phyloP scores from a whole-genome alignment of 2,113 vertebrate species.

The Corythoichthys intestinalis region DNA sequence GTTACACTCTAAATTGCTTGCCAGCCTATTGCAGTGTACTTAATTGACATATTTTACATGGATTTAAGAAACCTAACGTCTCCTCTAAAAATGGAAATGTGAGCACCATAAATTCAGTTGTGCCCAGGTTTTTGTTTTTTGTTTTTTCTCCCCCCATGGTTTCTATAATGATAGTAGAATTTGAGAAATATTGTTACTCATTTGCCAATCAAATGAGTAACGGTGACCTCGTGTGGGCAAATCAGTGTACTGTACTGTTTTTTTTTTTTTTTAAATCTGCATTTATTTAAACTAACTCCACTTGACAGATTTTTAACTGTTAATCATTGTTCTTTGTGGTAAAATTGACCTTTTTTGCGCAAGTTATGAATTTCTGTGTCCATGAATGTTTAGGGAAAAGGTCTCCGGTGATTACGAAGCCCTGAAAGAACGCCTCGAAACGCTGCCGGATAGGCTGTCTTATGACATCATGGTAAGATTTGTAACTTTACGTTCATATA shows the following conservation, averaged over 20 bases:
- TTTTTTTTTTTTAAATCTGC: not conserved
- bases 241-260: not conserved
- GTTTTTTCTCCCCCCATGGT: not conserved
- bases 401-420: conserved; percentile 86
- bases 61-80: too few species aligned
- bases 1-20: too few species aligned
- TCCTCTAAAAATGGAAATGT: too few species aligned
- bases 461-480: conserved; percentile 90
- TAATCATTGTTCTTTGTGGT: too few species aligned
- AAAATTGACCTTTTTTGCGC: not conserved
- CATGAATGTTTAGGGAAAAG: conserved; percentile 79
- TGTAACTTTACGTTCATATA: conserved; percentile 5
- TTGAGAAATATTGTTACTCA: not conserved
- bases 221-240: not conserved
- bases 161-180: not conserved
- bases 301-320: too few species aligned
- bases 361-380: not conserved
- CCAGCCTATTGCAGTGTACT: too few species aligned
- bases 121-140: not conserved
- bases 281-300: too few species aligned
- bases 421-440: conserved; percentile 83
- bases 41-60: too few species aligned
- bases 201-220: not conserved
- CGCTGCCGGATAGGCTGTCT: conserved; percentile 87
- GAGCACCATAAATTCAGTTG: not conserved